Base-by-base conservation (phyloP, 2,888 invertebrate genomes). In the Microctonus brassicae region DNA sequence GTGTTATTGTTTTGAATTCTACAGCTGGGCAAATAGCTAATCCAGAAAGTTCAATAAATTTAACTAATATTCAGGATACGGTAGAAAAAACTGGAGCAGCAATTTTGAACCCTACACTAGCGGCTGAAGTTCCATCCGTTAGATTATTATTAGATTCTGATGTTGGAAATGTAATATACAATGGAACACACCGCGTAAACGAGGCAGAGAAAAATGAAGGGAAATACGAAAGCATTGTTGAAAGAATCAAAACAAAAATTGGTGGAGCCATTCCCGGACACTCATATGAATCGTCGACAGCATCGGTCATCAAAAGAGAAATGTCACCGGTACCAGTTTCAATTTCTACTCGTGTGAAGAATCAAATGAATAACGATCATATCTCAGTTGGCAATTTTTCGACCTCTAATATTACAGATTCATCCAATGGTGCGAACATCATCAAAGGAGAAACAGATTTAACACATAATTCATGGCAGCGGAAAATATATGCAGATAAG, bases 401-500 rank as follows among this genome's bases (percentile, higher is more conserved):
- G 26, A 47, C n/a, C 47, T 64, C 63, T 64, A 64, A 64, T 5
- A 17, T 64, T 64, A 64, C 63, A 64, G 63, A 64, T 64, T 13
- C 60, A 26, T 29, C 26, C 58, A 22, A 60, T n/a, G 11, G 20
- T 20, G 47, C n/a, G 20, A 33, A 29, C 9, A 11, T n/a, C 20
- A 52, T n/a, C 63, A 29, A 62, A 26, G 26, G 24, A 36, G 62
- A 62, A 42, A 36, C 11, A 61, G n/a, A 17, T 34, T 61, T 33
- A 62, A n/a, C 17, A n/a, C n/a, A 11, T 13, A n/a, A 26, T n/a
- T 39, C 22, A 57, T 57, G 10, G 26, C 47, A 47, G 17, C 17
- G 7, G 17, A 47, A 7, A 47, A 17, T 17, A 4, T 47, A 6
- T 47, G 6, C 9, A 47, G 17, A 39, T n/a, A 39, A 58, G 29